These are phyloP conservation scores for Speoplatyrhinus poulsoni DNA, from an alignment of 2,113 vertebrate species.

Conservation along the genomic window DNA sequence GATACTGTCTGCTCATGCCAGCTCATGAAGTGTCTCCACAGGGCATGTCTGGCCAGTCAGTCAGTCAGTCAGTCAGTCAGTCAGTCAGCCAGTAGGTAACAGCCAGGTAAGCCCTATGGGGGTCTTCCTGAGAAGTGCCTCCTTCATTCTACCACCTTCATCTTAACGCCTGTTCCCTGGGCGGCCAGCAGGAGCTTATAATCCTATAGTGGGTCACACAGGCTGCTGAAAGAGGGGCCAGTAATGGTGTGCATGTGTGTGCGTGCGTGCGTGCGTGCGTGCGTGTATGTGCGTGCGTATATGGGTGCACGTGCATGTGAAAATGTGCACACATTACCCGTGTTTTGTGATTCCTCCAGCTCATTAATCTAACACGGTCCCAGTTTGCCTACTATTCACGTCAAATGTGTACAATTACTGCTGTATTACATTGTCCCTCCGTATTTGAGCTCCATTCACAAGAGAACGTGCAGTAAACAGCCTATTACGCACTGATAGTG, in stretches of 20 bases:
- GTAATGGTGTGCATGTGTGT: background rate
- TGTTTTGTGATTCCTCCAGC: conserved; percentile 9
- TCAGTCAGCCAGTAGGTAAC: conserved; percentile 34
- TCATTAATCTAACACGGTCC: conserved; percentile 62
- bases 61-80: conserved; percentile 44
- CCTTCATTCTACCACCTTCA: conserved; percentile 51
- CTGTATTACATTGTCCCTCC: conserved; percentile 18
- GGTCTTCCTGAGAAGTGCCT: conserved; percentile 32
- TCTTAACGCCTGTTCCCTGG: conserved; percentile 45
- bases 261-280: background rate
- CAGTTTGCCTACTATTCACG: conserved; percentile 39
- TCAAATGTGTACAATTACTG: conserved; percentile 39
- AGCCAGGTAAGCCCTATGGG: conserved; percentile 30
- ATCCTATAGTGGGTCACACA: conserved; percentile 14
- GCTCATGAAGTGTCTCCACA: conserved; percentile 1
- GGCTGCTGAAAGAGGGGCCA: conserved; percentile 41
- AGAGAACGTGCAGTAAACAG: conserved; percentile 15
- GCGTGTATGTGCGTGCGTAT: background rate
- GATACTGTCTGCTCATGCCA: conserved; percentile 13
- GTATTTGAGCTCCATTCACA: conserved; percentile 32
- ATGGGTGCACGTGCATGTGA: background rate
- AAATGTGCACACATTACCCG: background rate
- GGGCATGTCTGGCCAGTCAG: conserved; percentile 27
- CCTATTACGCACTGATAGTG: conserved; percentile 16
- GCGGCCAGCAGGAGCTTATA: conserved; percentile 32